These are phyloP conservation scores for Atta texana DNA, from an alignment of 1,140 invertebrate genomes.

Conservation along the genomic window DNA sequence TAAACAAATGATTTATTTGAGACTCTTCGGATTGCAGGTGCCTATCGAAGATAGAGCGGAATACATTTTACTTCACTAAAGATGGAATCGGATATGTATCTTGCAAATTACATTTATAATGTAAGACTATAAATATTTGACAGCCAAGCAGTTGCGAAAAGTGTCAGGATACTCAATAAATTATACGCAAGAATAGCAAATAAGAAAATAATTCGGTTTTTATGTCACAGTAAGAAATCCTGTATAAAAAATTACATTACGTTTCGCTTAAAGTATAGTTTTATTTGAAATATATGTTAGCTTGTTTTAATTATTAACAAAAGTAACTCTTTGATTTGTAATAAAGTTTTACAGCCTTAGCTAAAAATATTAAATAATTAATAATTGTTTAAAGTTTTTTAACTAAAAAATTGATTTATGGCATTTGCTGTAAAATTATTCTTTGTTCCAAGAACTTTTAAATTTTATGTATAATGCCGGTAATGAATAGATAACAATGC, in stretches of 20 bases:
- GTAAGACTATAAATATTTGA: slow-evolving; percentile 44
- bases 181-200: slow-evolving; percentile 3
- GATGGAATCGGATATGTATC: slow-evolving; percentile 12
- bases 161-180: neutral
- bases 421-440: too few species aligned
- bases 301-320: neutral
- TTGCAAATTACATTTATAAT: slow-evolving; percentile 35
- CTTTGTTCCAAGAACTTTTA: too few species aligned
- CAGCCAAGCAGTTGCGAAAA: neutral
- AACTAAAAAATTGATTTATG: too few species aligned
- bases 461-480: too few species aligned
- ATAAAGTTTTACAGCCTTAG: too few species aligned
- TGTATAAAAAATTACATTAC: neutral
- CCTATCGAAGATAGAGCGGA: slow-evolving; percentile 26
- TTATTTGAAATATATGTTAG: neutral
- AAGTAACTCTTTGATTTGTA: too few species aligned
- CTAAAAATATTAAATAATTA: neutral
- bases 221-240: neutral
- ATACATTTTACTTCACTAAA: neutral
- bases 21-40: slow-evolving; percentile 9
- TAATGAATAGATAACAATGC: too few species aligned
- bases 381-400: too few species aligned
- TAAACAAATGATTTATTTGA: slow-evolving; percentile 68
- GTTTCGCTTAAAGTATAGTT: neutral
- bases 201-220: slow-evolving; percentile 24